phyloP scores from a whole-genome alignment of 2,113 vertebrate species.

The Haemorhous mexicanus region DNA sequence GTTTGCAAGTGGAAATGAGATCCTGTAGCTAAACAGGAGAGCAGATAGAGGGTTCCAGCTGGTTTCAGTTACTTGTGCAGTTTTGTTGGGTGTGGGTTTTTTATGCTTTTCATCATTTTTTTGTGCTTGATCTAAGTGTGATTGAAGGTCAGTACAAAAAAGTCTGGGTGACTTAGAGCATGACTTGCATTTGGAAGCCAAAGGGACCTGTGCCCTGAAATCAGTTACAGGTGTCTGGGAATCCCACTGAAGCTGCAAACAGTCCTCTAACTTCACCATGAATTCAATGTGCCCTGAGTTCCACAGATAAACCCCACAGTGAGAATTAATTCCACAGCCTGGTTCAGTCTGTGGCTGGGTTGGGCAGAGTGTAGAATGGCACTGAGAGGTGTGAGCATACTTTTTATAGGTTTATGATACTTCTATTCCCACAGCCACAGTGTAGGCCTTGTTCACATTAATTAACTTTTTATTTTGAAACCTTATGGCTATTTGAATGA shows the following conservation, averaged over 20 bases:
- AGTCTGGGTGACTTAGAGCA: not conserved
- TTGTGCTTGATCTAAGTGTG: not conserved
- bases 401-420: not conserved
- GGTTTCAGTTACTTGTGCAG: not conserved
- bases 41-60: not conserved
- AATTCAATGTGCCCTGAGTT: not conserved
- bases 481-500: not conserved
- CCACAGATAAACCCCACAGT: not conserved
- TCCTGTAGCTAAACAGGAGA: not conserved
- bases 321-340: not conserved
- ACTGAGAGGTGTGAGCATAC: not conserved
- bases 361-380: not conserved
- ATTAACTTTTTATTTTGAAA: not conserved
- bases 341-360: not conserved
- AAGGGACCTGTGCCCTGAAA: not conserved
- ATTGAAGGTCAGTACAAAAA: not conserved
- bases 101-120: not conserved
- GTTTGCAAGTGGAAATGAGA: not conserved
- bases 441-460: not conserved
- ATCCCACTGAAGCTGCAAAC: not conserved
- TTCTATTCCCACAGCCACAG: not conserved
- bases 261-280: not conserved
- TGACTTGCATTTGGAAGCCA: not conserved
- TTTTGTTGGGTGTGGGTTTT: not conserved
- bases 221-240: not conserved